Conservation (phyloP, 2,797 vertebrate genomes). For the Muscicapa striata region DNA sequence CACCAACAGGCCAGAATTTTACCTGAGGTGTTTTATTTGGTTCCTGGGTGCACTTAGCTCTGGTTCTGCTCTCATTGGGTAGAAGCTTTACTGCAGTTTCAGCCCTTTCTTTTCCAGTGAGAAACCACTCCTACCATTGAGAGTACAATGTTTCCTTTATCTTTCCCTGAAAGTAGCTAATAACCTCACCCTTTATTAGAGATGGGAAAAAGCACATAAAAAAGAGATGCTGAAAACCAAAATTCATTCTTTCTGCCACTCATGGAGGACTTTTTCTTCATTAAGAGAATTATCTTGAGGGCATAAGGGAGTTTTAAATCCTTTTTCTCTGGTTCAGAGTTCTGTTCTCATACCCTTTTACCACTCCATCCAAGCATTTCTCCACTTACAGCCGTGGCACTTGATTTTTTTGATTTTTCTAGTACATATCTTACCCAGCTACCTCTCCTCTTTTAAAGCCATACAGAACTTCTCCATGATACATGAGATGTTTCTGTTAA, state of each 20-base stretch:
- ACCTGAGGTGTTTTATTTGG: neutral
- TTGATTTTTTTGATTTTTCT: neutral
- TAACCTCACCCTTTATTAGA: constrained; percentile 39
- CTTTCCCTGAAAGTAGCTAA: neutral
- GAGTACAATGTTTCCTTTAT: neutral
- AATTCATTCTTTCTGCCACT: constrained; percentile 52
- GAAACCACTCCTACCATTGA: neutral
- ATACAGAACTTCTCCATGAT: neutral
- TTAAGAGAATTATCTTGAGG: neutral
- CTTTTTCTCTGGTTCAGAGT: neutral
- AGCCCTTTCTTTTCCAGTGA: neutral
- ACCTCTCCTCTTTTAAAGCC: neutral
- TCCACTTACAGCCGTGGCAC: neutral
- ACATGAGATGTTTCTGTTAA: neutral
- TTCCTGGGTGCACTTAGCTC: neutral
- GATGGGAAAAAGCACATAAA: constrained; percentile 3
- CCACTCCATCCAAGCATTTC: neutral
- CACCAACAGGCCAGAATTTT: neutral
- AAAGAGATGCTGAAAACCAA: constrained; percentile 46
- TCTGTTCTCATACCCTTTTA: neutral
- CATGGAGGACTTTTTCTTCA: constrained; percentile 28
- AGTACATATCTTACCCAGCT: neutral
- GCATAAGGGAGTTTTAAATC: constrained; percentile 43
- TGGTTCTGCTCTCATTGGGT: neutral
- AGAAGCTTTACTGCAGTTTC: neutral